Evolutionary conservation across 35 echinoderm and acorn worm species (phyloP), one percentile per base, ranked within the genome.

Genomic region (Chiridota heheva): DNA sequence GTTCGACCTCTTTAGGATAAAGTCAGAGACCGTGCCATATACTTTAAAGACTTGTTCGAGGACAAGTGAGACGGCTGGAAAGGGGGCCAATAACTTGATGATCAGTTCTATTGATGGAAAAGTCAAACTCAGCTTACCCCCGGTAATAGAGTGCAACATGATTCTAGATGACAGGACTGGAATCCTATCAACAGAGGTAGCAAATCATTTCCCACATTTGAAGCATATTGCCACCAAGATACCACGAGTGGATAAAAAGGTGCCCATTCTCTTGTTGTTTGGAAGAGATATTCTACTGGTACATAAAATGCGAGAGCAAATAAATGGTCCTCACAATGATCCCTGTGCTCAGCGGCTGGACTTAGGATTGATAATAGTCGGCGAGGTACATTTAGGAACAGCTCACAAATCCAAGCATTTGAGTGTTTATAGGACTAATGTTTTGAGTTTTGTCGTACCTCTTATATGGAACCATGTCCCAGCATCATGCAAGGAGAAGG

Each of bases 101-200:
- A 44, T 82, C 3, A n/a, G n/a, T n/a, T n/a, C n/a, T n/a, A 46
- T 67, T 20, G 41, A 82, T 48, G 80, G 80, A 7, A 44, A 66
- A 64, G 51, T 32, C 2, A 69, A 12, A 4, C 30, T 82, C 16
- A 27, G 34, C 16, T 34, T 70, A 20, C 81, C 80, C 12, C 16
- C 28, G 1, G 1, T 82, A 7, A 65, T 61, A 2, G 80, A 82
- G 27, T 67, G 37, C 36, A 39, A 70, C 2, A 30, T 48, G 4
- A 82, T 82, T 15, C 80, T 44, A 30, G 47, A 43, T 46, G 43
- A 82, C 63, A 82, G 27, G 63, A 29, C 3, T 25, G 80, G 69
- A 66, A 82, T 82, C 3, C 80, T 63, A 25, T 45, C 80, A 38
- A 37, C 80, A 30, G 63, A 67, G 13, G 33, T 82, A 33, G 59